Conservation (phyloP, 2,888 invertebrate genomes). For the Tetragnatha montana region DNA sequence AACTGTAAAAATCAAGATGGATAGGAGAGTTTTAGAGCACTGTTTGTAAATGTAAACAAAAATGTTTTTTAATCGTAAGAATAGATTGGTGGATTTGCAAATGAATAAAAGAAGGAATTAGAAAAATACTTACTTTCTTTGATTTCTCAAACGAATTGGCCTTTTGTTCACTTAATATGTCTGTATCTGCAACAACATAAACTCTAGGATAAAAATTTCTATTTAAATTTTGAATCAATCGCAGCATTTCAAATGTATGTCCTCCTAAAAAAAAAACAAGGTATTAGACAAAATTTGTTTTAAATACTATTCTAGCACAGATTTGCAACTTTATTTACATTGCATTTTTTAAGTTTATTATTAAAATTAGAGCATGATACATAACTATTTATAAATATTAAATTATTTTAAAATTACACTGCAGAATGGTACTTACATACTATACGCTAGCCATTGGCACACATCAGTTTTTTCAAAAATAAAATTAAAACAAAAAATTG, state of each 20-base stretch:
- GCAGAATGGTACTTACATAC: background rate
- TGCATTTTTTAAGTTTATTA: background rate
- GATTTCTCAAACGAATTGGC: conserved; percentile 76
- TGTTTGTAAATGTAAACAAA: too few relatives aligned
- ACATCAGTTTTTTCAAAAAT: too few relatives aligned
- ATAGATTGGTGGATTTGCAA: too few relatives aligned
- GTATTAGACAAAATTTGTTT: background rate
- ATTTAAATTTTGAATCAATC: conserved; percentile 80
- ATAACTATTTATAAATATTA: background rate
- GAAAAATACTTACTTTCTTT: background rate
- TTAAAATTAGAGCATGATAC: background rate
- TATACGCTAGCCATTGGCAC: too few relatives aligned
- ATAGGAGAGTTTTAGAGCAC: too few relatives aligned
- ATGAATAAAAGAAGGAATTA: too few relatives aligned
- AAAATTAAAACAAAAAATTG: too few relatives aligned
- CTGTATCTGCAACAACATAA: conserved; percentile 87
- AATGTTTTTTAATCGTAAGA: too few relatives aligned
- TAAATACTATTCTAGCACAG: background rate
- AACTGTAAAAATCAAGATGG: too few relatives aligned
- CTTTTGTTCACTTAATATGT: conserved; percentile 85
- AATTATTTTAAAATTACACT: background rate
- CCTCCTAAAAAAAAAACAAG: conserved; percentile 81
- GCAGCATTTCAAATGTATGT: conserved; percentile 95
- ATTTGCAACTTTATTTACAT: background rate
- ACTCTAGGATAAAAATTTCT: conserved; percentile 83